Evolutionary conservation across 2,113 vertebrate species (phyloP).

Genomic region (Limanda limanda): DNA sequence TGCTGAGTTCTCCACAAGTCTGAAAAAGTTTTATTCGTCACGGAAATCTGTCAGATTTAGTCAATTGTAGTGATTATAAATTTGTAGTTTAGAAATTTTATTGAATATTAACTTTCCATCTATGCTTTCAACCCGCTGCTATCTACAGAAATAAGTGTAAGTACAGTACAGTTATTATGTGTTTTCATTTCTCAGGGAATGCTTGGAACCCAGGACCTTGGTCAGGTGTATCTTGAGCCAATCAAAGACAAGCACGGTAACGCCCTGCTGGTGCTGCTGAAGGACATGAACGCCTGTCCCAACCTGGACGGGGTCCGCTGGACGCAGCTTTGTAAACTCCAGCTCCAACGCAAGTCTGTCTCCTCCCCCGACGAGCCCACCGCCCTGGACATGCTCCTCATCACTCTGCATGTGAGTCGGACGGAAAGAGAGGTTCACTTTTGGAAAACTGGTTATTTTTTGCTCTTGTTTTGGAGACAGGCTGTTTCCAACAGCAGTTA

Average conservation of each 20-base stretch:
- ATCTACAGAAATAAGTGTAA: too few species aligned
- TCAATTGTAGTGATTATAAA: too few species aligned
- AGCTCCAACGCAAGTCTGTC: constrained; percentile 89
- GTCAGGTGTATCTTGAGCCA: constrained; percentile 90
- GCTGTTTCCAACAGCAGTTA: constrained; percentile 9
- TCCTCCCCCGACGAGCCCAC: constrained; percentile 90
- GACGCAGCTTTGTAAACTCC: constrained; percentile 88
- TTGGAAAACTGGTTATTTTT: constrained; percentile 37
- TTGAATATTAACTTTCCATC: too few species aligned
- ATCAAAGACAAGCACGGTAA: constrained; percentile 94
- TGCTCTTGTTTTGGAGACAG: constrained; percentile 48
- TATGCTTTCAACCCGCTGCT: too few species aligned
- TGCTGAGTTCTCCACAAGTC: too few species aligned
- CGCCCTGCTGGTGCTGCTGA: constrained; percentile 88
- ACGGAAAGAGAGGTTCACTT: constrained; percentile 10
- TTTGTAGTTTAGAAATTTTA: too few species aligned
- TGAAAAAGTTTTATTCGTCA: too few species aligned
- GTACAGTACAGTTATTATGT: too few species aligned
- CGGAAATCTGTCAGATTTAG: too few species aligned
- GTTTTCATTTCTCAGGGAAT: constrained; percentile 78
- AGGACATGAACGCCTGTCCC: constrained; percentile 86
- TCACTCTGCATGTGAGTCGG: constrained; percentile 86
- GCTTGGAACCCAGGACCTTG: constrained; percentile 90
- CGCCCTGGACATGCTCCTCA: constrained; percentile 88
- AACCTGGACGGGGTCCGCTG: constrained; percentile 87